Conservation (phyloP, 2,888 invertebrate genomes). For the Parascotia fuliginaria region DNA sequence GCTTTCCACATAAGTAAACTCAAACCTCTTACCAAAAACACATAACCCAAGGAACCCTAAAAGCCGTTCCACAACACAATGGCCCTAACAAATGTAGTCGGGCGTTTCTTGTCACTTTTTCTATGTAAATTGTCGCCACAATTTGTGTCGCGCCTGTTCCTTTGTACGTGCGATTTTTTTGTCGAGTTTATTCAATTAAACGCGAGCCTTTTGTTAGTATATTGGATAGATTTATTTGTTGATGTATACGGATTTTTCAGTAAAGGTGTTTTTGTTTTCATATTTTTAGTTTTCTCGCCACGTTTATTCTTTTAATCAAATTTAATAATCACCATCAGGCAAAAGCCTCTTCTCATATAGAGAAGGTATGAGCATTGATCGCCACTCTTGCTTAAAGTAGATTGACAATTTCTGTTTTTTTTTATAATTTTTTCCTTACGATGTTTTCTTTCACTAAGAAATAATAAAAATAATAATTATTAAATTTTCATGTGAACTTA, state of each 20-base stretch:
- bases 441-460: no score
- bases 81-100: constrained; percentile 78
- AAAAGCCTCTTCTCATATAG: no score
- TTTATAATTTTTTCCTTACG: no score
- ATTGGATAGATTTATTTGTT: constrained; percentile 41
- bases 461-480: no score
- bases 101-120: constrained; percentile 76
- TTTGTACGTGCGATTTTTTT: constrained; percentile 43
- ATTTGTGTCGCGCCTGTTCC: constrained; percentile 71
- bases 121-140: constrained; percentile 79
- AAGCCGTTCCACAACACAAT: constrained; percentile 73
- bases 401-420: no score
- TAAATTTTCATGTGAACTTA: no score
- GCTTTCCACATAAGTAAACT: background rate
- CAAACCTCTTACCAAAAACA: background rate
- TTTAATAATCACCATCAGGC: no score
- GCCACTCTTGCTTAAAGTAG: no score
- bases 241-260: no score
- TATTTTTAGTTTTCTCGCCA: no score
- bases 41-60: constrained; percentile 22
- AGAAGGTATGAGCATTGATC: no score
- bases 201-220: constrained; percentile 27
- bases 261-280: background rate
- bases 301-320: no score
- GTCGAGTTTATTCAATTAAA: constrained; percentile 42